Base-by-base conservation (phyloP, 2,113 vertebrate genomes). In the Noturus placidus region DNA sequence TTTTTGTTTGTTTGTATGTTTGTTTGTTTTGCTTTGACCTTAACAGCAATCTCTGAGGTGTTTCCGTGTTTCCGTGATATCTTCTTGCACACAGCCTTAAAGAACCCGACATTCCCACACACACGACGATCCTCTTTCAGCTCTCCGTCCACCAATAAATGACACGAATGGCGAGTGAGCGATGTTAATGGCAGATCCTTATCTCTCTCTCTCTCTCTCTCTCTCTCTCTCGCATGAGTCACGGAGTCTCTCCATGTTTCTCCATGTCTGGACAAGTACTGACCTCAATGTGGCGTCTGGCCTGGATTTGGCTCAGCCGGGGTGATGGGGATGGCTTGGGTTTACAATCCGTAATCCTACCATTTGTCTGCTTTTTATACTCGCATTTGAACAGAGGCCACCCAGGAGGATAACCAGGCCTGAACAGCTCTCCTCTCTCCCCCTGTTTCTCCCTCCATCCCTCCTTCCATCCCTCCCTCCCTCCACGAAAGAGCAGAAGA, bases 341-440 rank as follows among this genome's bases (percentile, higher is more conserved):
- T 97, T 97, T 98, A 97, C 96, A 97, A 96, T 97, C 96, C 96
- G 96, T 96, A 96, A 95, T 97, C 96, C 96, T 96, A 95, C 95
- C 96, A 97, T 97, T 97, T 97, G 96, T 96, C 96, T 97, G 96
- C 95, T 95, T 95, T 96, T 93, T 96, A 96, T 96, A 94, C 95
- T 96, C 94, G 93, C 94, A 94, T 95, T 94, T 94, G 92, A 94
- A 95, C 94, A 85, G 57, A 95, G 97, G 98, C 97, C 97, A 99
- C 97, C 97, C 97, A 97, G 94, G 94, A 96, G 94, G 94, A 94
- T 38, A 72, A 93, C 91, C 92, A 93, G 94, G 95, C 95, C 96
- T 95, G 95, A 96, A 81, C 88, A 80, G 80, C 83, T 89, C 86
- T 89, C 87, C 54, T 19, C 80, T 46, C 67, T 13, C 72, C 7